Evolutionary conservation across 1,140 invertebrate genomes (phyloP), one percentile per base, ranked within the genome.

Genomic region (Galendromus occidentalis): DNA sequence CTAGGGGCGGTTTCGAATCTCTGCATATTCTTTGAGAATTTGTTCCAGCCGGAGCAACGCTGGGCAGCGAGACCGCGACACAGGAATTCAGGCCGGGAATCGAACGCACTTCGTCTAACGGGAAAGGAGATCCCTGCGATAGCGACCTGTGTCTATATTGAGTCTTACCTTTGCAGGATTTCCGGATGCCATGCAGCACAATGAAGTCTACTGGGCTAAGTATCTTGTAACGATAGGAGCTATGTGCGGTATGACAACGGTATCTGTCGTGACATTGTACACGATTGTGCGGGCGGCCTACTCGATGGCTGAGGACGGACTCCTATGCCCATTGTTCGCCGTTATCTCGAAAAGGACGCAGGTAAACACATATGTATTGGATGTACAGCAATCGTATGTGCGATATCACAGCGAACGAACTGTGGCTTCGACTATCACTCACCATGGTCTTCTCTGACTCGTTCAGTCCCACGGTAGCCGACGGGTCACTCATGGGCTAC

Each of bases 241-340:
- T 14, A 17, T 59, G 22, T 59, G 51, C 22, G 51, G 51, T 29
- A 59, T 59, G 51, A 59, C 51, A 9, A 25, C 51, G 14, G 51
- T 59, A 25, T 17, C 51, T 14, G 51, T 59, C 2, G 51, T 59
- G 14, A 59, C 51, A 14, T 25, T 59, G 51, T 59, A 59, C 22
- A 59, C 51, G 9, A 25, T 59, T 25, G 51, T 59, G 6, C 51
- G 51, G 14, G 22, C 22, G 14, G 14, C 51, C 51, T 59, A 29
- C 33, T 59, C 51, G 14, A 59, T 59, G 51, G 51, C 51, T 18
- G 51, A 59, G 25, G 51, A 59, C 22, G 51, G 51, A 59, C 51
- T 59, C 14, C 14, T 59, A 9, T 59, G 51, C 51, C 51, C 51
- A 17, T 33, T 59, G 25, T 59, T 59, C 51, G 51, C 51, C 25